phyloP scores from a whole-genome alignment of 2,888 invertebrate species.

The Patella pellucida region DNA sequence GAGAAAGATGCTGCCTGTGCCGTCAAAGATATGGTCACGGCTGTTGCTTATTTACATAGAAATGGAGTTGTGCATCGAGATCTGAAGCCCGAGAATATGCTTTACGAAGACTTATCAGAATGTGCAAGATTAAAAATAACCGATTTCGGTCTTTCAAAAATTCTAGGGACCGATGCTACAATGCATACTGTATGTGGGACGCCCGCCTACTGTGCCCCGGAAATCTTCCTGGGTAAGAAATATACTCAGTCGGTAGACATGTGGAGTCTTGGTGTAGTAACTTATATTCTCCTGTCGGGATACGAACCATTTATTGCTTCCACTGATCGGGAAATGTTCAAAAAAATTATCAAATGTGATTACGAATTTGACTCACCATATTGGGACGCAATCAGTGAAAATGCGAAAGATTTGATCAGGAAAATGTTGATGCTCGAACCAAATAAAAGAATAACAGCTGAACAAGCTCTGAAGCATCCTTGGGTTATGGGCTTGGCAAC shows the following conservation, averaged over 20 bases:
- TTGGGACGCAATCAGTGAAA: constrained; percentile 68
- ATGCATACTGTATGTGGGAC: constrained; percentile 73
- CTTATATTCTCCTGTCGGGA: constrained; percentile 69
- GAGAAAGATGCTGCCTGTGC: constrained; percentile 68
- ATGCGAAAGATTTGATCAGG: constrained; percentile 67
- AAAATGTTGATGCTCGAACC: constrained; percentile 58
- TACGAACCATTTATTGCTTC: constrained; percentile 70
- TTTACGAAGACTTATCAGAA: constrained; percentile 62
- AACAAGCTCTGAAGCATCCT: constrained; percentile 60
- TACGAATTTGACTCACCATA: constrained; percentile 65
- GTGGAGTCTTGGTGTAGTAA: constrained; percentile 70
- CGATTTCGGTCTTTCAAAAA: constrained; percentile 74
- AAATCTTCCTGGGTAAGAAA: constrained; percentile 57
- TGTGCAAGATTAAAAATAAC: constrained; percentile 68
- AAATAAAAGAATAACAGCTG: constrained; percentile 57
- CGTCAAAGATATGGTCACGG: constrained; percentile 62
- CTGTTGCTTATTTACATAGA: constrained; percentile 52
- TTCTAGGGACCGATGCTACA: constrained; percentile 65
- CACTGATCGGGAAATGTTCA: constrained; percentile 65
- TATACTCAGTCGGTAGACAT: constrained; percentile 63
- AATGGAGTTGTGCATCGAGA: constrained; percentile 58
- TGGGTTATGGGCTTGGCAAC: constrained; percentile 65
- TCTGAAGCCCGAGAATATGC: constrained; percentile 69
- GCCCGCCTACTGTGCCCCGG: constrained; percentile 71
- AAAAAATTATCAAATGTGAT: constrained; percentile 66